Evolutionary conservation across 2,797 vertebrate species (phyloP), one percentile per base, ranked within the genome.

Genomic region (Bufotes viridis): DNA sequence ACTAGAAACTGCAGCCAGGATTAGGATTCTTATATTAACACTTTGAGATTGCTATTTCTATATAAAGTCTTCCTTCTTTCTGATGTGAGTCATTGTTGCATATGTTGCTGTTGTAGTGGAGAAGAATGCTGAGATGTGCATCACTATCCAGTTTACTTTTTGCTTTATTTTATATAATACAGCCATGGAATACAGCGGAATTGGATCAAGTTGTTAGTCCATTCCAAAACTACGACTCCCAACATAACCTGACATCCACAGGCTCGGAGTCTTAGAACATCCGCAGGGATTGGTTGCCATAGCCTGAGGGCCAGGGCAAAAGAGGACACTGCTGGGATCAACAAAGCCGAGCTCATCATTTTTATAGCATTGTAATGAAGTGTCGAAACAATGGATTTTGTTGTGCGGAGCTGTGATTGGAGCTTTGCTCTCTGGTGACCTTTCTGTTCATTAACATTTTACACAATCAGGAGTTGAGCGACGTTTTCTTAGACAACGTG

Each of bases 291-390:
- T 29, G 6, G 67, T 34, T 7, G 14, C 15, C 6, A 8, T 29
- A 70, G 26, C 67, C 67, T 22, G 34, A 17, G 34, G 61, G 10
- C 20, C 20, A 20, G 29, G 65, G 69, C 69, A 74, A 51, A 15
- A 42, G 69, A 84, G 82, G 82, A 84, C 51, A 83, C 69, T 58
- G 26, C 67, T 80, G 24, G 72, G n/a, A 61, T 80, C 60, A 80
- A 81, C 18, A 2, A 42, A 34, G 29, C 18, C 8, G 1, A 78
- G 74, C 26, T 78, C 72, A 78, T 85, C 29, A 67, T 65, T 67
- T 78, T 65, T 85, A 78, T 63, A 65, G 49, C 60, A 53, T 60
- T 76, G 69, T 85, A 78, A 85, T 76, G 72, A 85, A 85, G 84
- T 55, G 70, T 14, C 61, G 70, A 75, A 75, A 84, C 82, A 84